A percentile compares a stretch with the other conserved stretches of the same genome.
These are phyloP conservation scores for Elgaria multicarinata DNA, from an alignment of 2,113 vertebrate species.

Conservation along the genomic window DNA sequence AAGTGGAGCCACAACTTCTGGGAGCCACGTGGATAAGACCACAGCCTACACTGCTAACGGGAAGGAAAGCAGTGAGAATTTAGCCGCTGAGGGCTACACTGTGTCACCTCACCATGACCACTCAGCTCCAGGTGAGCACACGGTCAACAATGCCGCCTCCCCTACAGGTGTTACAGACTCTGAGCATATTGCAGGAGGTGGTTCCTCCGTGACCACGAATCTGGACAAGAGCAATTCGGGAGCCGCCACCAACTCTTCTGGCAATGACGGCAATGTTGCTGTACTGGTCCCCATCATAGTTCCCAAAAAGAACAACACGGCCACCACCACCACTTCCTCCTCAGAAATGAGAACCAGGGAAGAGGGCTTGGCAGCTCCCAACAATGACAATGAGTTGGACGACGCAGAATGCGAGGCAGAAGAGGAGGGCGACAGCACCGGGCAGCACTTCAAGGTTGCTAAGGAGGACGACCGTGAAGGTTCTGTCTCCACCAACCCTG, in stretches of 20 bases:
- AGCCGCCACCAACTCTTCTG: neutral
- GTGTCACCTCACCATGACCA: neutral
- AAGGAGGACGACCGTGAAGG: neutral
- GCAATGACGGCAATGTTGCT: neutral
- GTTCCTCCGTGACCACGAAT: neutral
- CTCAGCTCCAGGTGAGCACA: neutral
- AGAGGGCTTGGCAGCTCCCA: neutral
- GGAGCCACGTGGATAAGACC: neutral
- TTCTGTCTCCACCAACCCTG: neutral
- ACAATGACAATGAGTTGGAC: neutral
- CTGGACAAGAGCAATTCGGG: neutral
- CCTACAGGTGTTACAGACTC: neutral
- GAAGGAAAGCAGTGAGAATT: neutral
- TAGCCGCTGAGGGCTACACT: no score
- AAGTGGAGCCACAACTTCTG: neutral
- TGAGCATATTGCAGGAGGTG: neutral
- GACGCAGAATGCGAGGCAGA: constrained; percentile 12
- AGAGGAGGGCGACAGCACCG: neutral
- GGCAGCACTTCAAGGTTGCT: neutral
- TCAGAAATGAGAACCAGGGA: no score
- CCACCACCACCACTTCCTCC: neutral
- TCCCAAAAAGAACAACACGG: neutral
- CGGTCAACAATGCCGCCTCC: neutral
- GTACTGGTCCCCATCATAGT: constrained; percentile 6
- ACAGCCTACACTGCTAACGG: accelerated